Evolutionary conservation across 2,797 vertebrate genomes (phyloP), one percentile per base, ranked within the genome.

Genomic region (Sebastiscus tertius): DNA sequence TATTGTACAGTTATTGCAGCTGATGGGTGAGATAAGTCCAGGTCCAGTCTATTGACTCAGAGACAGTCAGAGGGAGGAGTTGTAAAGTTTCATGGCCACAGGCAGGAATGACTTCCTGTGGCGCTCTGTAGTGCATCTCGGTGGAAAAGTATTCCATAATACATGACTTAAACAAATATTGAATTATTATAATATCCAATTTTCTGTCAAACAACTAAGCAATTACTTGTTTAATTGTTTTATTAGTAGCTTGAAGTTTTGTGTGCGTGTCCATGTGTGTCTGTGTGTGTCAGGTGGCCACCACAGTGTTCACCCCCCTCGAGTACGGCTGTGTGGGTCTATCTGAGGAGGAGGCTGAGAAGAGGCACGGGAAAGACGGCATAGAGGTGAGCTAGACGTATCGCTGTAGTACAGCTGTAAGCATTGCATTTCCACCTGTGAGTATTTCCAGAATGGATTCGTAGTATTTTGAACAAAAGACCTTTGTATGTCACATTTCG

Each of bases 311-410:
- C 88, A 99, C 98, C 22, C 98, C 98, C 0, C 90, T 99, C 2
- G 98, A 99, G 71, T 99, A 99, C 0, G 96, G 97, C 81, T 98
- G 97, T 71, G 97, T 99, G 52, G 98, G 98, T 34, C 88, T 99
- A n/a, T 97, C 98, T 0, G 98, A 99, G 88, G 97, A 98, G 89
- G 95, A 94, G 13, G 97, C 98, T 0, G 90, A 94, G 86, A 89
- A 79, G 4, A 87, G 85, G 74, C 92, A 96, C 0, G 97, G 98
- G 59, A 89, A 96, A 79, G 97, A 98, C 11, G 85, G 87, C 8
- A 90, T 98, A 22, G 98, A 99, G 97, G 98, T 99, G 85, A 52
- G 27, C 42, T 3, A n/a, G 16, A 58, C n/a, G 5, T 31, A 34
- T 39, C 0, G 0, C 20, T 65, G 3, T 26, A 4, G 27, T 42